phyloP scores from a whole-genome alignment of 1,140 invertebrate species.

The Brachionus asplanchnoidis region DNA sequence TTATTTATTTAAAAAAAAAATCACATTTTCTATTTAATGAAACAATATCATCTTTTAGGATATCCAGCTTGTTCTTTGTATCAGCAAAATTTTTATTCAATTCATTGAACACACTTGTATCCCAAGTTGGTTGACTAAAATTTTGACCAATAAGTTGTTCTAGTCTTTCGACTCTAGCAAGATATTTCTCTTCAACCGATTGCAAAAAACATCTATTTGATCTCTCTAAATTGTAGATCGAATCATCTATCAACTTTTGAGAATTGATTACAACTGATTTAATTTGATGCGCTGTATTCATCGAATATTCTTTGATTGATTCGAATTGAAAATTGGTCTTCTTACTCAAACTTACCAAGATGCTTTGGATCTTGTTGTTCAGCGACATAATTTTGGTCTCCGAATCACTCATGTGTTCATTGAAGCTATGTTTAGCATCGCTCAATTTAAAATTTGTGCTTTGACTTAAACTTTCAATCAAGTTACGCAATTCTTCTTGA shows the following conservation, averaged over 20 bases:
- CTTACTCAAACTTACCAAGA: conserved; percentile 6
- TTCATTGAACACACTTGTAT: background rate
- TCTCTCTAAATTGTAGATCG: background rate
- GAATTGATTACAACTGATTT: conserved; percentile 17
- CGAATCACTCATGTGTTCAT: background rate
- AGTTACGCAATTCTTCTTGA: background rate
- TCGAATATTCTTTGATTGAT: conserved; percentile 33
- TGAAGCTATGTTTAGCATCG: background rate
- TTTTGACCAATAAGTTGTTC: background rate
- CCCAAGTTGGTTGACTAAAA: background rate
- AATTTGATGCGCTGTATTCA: conserved; percentile 8
- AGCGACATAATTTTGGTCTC: background rate
- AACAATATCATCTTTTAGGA: background rate
- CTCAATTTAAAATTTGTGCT: background rate
- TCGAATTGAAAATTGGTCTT: conserved; percentile 41
- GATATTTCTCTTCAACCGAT: background rate
- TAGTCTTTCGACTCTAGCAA: background rate
- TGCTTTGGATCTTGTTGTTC: conserved; percentile 10
- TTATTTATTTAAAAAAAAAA: background rate
- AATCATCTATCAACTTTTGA: conserved; percentile 39
- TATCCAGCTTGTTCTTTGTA: background rate
- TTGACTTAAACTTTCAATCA: background rate
- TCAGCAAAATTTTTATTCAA: background rate
- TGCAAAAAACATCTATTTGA: background rate
- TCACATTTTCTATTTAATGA: background rate